Conservation (phyloP, 2,113 vertebrate genomes). For the Carollia perspicillata region DNA sequence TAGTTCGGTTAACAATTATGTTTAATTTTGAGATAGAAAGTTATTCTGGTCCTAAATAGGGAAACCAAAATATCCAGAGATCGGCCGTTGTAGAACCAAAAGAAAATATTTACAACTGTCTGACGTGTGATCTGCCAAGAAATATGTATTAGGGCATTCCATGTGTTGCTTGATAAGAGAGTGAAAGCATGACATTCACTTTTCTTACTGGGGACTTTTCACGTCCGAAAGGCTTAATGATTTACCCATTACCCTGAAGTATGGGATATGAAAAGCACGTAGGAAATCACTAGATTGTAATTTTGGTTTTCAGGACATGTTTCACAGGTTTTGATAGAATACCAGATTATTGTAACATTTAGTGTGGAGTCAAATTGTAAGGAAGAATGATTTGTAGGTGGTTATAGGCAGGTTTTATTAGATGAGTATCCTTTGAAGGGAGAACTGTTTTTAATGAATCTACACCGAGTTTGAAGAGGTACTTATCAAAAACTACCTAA, state of each 20-base stretch:
- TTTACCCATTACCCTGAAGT: background rate
- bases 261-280: background rate
- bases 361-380: background rate
- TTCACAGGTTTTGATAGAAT: conserved; percentile 32
- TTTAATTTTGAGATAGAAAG: conserved; percentile 28
- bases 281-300: conserved; percentile 24
- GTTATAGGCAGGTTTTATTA: background rate
- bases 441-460: conserved; percentile 22
- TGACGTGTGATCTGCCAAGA: background rate
- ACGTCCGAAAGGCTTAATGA: background rate
- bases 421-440: background rate
- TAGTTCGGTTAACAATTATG: background rate
- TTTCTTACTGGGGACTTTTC: conserved; percentile 28
- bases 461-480: background rate
- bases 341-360: background rate
- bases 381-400: background rate
- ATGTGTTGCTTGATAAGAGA: conserved; percentile 59
- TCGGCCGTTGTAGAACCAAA: background rate
- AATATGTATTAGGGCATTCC: background rate
- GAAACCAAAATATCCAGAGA: conserved; percentile 31
- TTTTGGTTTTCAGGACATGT: conserved; percentile 32
- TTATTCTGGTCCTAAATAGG: background rate
- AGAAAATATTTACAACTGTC: conserved; percentile 35
- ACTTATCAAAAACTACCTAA: conserved; percentile 27
- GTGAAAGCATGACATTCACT: conserved; percentile 54